Conservation (phyloP, 2,797 vertebrate species). For the Mallotus villosus region DNA sequence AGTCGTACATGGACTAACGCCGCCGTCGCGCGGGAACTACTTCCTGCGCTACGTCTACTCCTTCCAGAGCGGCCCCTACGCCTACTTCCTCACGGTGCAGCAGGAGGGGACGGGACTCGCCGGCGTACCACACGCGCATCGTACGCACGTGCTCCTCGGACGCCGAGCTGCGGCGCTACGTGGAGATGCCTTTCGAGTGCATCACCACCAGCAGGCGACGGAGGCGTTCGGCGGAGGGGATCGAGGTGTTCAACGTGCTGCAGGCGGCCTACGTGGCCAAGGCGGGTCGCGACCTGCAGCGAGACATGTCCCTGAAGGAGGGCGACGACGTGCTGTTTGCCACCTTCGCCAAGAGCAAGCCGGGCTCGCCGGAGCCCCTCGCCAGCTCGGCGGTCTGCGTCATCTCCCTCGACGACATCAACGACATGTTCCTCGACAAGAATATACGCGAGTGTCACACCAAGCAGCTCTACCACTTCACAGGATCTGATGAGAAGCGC, state of each 20-base stretch:
- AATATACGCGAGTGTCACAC: constrained; percentile 85
- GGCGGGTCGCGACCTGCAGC: constrained; percentile 81
- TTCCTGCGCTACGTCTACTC: constrained; percentile 89
- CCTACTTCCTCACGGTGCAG: constrained; percentile 94
- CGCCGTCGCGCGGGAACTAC: constrained; percentile 83
- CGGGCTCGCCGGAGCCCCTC: constrained; percentile 83
- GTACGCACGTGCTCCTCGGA: constrained; percentile 91
- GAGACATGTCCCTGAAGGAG: constrained; percentile 79
- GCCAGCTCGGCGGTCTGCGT: constrained; percentile 88
- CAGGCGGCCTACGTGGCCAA: constrained; percentile 89
- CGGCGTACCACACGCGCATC: constrained; percentile 90
- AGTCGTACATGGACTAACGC: constrained; percentile 90
- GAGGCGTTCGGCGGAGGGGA: constrained; percentile 71
- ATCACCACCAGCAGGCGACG: constrained; percentile 83
- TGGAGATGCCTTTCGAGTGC: constrained; percentile 97
- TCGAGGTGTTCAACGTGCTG: constrained; percentile 90
- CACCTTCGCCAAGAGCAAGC: constrained; percentile 88
- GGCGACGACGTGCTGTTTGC: constrained; percentile 89
- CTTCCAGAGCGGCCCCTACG: constrained; percentile 89
- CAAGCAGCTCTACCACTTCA: constrained; percentile 90
- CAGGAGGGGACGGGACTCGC: constrained; percentile 79
- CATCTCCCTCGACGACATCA: constrained; percentile 85
- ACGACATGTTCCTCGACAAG: constrained; percentile 86
- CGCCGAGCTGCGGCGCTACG: constrained; percentile 86
- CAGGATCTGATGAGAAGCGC: constrained; percentile 81